Percentiles rank a stretch among this genome's conserved stretches.
Evolutionary conservation across 92 coral and sea anemone genomes (phyloP).

Genomic region (Zoanthus solanderi): DNA sequence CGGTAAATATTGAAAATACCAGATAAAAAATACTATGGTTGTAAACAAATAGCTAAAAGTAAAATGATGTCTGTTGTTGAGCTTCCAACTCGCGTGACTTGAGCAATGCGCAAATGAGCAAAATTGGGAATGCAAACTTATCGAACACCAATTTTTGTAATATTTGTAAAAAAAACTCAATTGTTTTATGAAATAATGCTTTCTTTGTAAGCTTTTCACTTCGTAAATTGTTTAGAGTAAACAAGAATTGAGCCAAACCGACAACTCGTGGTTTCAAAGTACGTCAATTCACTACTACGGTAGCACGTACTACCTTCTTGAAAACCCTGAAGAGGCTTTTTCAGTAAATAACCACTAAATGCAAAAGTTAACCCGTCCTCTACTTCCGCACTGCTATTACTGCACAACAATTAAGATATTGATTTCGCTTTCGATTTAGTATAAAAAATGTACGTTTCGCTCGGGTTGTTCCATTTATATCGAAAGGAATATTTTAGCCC

Average conservation of each 20-base stretch:
- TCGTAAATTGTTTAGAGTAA: neutral
- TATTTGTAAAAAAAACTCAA: neutral
- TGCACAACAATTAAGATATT: neutral
- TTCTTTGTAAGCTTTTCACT: neutral
- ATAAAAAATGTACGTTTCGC: too few relatives aligned
- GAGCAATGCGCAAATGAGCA: neutral
- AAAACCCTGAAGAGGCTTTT: neutral
- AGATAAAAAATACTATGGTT: neutral
- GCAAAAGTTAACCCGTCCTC: neutral
- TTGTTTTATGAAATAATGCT: neutral
- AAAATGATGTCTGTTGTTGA: too few relatives aligned
- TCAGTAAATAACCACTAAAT: neutral
- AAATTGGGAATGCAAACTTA: neutral
- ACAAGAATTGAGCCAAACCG: neutral
- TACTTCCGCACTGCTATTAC: neutral
- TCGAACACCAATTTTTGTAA: neutral
- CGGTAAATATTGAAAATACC: constrained; percentile 13
- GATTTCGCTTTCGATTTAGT: too few relatives aligned
- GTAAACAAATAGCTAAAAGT: neutral
- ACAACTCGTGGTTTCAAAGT: constrained; percentile 1
- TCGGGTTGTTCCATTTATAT: too few relatives aligned
- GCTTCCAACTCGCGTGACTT: neutral
- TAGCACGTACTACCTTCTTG: neutral
- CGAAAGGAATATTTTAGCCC: too few relatives aligned
- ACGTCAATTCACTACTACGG: neutral